These are phyloP conservation scores for Agelaius phoeniceus DNA, from an alignment of 2,113 vertebrate species.

Conservation along the genomic window DNA sequence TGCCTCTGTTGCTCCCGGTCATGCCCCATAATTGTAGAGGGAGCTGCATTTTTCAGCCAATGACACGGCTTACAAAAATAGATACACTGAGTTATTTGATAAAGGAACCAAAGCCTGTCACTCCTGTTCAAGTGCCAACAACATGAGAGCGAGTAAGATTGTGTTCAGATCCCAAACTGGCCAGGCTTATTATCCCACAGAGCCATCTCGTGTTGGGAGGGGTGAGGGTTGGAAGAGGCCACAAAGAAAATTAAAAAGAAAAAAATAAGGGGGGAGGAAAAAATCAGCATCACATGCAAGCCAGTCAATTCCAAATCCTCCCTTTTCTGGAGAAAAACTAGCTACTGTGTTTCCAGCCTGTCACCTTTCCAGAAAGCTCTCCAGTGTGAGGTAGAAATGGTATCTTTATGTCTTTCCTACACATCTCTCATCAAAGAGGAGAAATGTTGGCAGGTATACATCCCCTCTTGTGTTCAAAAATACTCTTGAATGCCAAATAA, in stretches of 20 bases:
- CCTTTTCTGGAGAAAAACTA: not conserved
- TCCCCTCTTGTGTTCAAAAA: not conserved
- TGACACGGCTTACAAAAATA: constrained; percentile 75
- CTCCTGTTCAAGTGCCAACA: constrained; percentile 67
- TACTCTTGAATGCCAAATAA: not conserved
- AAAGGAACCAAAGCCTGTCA: constrained; percentile 68
- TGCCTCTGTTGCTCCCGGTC: constrained; percentile 65
- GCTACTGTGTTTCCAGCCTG: not conserved
- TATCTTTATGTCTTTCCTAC: not conserved
- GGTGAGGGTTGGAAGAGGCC: not conserved
- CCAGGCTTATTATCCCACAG: constrained; percentile 13
- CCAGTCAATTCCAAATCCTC: not conserved
- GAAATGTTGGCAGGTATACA: not conserved
- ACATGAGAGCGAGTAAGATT: constrained; percentile 49
- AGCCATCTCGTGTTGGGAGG: not conserved
- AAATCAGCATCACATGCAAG: not conserved
- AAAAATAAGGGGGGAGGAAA: rapidly evolving
- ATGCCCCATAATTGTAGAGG: constrained; percentile 72
- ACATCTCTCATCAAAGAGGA: not conserved
- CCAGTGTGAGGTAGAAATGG: not conserved
- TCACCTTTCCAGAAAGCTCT: not conserved
- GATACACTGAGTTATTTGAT: constrained; percentile 73
- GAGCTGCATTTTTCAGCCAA: constrained; percentile 71
- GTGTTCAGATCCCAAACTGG: constrained; percentile 49
- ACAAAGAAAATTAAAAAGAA: not conserved